These are phyloP conservation scores for Drosophila kuntzei DNA, from an alignment of 2,888 invertebrate species.

Conservation along the genomic window DNA sequence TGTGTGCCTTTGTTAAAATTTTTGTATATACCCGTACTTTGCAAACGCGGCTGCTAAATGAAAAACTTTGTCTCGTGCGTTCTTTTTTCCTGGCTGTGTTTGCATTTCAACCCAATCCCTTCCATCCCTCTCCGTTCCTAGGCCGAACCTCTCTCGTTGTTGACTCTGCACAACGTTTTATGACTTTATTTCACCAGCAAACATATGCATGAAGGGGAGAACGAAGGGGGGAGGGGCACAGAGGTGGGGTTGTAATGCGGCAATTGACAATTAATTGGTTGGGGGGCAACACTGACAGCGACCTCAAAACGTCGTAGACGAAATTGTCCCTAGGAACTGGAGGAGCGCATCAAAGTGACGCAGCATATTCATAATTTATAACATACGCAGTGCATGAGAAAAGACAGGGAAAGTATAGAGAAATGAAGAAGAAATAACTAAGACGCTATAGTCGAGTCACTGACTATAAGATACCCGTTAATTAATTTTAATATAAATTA, in stretches of 20 bases:
- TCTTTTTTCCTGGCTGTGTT: constrained; percentile 40
- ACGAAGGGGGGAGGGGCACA: neutral
- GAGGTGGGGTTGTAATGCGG: constrained; percentile 36
- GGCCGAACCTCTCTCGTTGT: constrained; percentile 35
- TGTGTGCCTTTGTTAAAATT: constrained; percentile 36
- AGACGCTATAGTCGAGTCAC: neutral
- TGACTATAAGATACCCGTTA: neutral
- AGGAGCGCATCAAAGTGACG: constrained; percentile 52
- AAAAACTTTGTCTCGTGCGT: constrained; percentile 46
- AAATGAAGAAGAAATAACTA: neutral
- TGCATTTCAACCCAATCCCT: constrained; percentile 34
- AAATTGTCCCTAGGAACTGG: constrained; percentile 30
- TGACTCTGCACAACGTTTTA: constrained; percentile 68
- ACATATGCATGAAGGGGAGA: constrained; percentile 36
- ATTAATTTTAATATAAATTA: too few species aligned
- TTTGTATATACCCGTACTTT: constrained; percentile 43
- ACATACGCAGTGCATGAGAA: constrained; percentile 57
- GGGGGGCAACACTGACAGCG: constrained; percentile 32
- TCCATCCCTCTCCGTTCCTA: neutral
- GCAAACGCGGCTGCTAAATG: constrained; percentile 48
- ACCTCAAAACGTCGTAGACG: constrained; percentile 35
- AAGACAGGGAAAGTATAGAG: neutral
- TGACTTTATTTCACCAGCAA: constrained; percentile 63
- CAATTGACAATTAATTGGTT: constrained; percentile 73
- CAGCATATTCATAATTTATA: constrained; percentile 73